Evolutionary conservation across 2,113 vertebrate genomes (phyloP), one percentile per base, ranked within the genome.

Genomic region (Oryzias woworae): DNA sequence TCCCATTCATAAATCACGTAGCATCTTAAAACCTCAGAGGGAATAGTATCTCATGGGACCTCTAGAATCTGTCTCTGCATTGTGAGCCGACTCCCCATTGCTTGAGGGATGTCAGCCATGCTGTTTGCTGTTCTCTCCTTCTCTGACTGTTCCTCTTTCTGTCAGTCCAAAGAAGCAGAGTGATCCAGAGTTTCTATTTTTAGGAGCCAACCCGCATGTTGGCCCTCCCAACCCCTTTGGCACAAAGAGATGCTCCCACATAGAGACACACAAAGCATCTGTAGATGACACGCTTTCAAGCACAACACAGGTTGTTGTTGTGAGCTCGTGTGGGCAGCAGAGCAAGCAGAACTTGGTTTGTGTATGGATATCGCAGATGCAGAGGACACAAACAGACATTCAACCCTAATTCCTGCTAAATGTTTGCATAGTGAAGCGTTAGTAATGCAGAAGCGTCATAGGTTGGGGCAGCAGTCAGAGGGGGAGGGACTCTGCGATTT

Each of bases 181-280:
- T 78, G 62, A 71, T 69, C 59, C 63, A 75, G 73, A 84, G 73
- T 18, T 72, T 76, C 87, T 89, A 86, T 87, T 86, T 86, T 75
- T 87, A 85, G 85, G 73, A 20, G 43, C 55, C 48, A 67, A 70
- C 54, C 60, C 51, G 59, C 73, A 60, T 69, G 69, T 72, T 80
- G 79, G 73, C 55, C 69, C 64, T 75, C 72, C 66, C 71, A 71
- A 78, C 62, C 82, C 62, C 70, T 70, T 58, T 51, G 26, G 64
- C 74, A 73, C 61, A 82, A 80, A 81, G 73, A 78, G 62, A 72
- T 71, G 81, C 75, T 80, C 83, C 70, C 80, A 84, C 80, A 53
- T 62, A 78, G 17, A 70, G 46, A 24, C 56, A 45, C 75, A 79
- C 71, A 83, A 80, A 82, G 78, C 75, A 57, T 50, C 77, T 61